These are phyloP conservation scores for Pitta sordida DNA, from an alignment of 2,113 vertebrate species.

Conservation along the genomic window DNA sequence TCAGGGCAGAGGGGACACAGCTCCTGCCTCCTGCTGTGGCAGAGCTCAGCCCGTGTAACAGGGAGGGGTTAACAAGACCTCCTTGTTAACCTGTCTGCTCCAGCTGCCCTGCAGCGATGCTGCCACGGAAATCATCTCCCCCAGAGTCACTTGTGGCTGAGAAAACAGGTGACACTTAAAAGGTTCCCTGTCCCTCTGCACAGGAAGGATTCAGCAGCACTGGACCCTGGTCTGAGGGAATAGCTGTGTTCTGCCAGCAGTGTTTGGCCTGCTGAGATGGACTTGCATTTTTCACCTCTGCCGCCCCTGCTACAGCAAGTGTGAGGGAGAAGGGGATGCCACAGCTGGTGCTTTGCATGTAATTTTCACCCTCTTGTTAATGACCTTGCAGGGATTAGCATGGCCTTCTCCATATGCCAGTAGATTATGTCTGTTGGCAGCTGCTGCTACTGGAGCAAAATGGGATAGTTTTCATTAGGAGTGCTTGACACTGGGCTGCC, in stretches of 20 bases:
- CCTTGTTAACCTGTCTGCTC: neutral
- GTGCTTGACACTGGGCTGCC: conserved; percentile 69
- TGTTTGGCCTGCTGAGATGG: neutral
- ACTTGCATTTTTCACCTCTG: conserved; percentile 30
- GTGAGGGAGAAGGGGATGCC: conserved; percentile 42
- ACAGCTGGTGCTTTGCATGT: conserved; percentile 70
- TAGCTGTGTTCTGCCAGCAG: neutral
- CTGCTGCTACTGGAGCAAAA: conserved; percentile 64
- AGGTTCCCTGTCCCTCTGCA: neutral
- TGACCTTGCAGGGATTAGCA: conserved; percentile 74
- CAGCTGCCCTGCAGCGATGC: neutral
- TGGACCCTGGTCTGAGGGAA: neutral
- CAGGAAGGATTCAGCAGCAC: neutral
- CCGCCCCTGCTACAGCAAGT: conserved; percentile 44
- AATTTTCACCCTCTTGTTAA: conserved; percentile 70
- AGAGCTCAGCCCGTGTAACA: accelerated
- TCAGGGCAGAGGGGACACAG: accelerated
- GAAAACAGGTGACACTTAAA: neutral
- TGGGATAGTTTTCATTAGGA: conserved; percentile 74
- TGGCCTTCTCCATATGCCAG: conserved; percentile 73
- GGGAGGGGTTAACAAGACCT: neutral
- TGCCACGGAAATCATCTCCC: neutral
- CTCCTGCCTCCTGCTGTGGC: neutral
- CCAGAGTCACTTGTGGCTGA: accelerated
- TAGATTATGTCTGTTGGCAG: conserved; percentile 72